Percentiles rank a stretch among this genome's conserved stretches.
Conservation (phyloP, 2,888 invertebrate species). For the Gymnosoma rotundatum region DNA sequence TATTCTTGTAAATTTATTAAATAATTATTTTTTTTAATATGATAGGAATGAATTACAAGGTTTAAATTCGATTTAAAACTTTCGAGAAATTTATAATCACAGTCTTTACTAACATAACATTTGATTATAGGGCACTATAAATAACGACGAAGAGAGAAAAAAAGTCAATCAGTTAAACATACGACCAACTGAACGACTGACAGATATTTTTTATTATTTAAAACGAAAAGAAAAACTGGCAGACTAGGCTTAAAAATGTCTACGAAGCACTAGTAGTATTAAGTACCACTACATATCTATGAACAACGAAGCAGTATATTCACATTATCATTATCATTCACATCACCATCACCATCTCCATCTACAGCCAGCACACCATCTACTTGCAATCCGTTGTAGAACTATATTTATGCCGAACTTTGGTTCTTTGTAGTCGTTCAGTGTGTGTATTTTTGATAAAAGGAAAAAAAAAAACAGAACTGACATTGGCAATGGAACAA, state of each 20-base stretch:
- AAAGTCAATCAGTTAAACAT: slow-evolving; percentile 41
- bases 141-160: slow-evolving; percentile 1
- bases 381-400: slow-evolving; percentile 28
- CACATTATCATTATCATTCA: slow-evolving; percentile 29
- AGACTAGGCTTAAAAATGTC: slow-evolving; percentile 54
- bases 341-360: slow-evolving; percentile 23
- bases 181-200: slow-evolving; percentile 67
- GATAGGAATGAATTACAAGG: too few species aligned
- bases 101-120: neutral
- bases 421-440: slow-evolving; percentile 44
- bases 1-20: too few species aligned
- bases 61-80: neutral
- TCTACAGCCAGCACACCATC: slow-evolving; percentile 8
- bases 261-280: slow-evolving; percentile 32
- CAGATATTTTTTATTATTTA: slow-evolving; percentile 61
- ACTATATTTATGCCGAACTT: slow-evolving; percentile 42
- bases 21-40: too few species aligned
- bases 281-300: slow-evolving; percentile 29
- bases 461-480: neutral
- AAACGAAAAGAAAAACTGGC: slow-evolving; percentile 26
- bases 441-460: slow-evolving; percentile 35
- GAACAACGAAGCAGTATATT: slow-evolving; percentile 30
- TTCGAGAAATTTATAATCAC: neutral
- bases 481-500: slow-evolving; percentile 61
- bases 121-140: slow-evolving; percentile 31